Evolutionary conservation across 2,113 vertebrate species (phyloP).

Genomic region (Chaenogobius annularis): DNA sequence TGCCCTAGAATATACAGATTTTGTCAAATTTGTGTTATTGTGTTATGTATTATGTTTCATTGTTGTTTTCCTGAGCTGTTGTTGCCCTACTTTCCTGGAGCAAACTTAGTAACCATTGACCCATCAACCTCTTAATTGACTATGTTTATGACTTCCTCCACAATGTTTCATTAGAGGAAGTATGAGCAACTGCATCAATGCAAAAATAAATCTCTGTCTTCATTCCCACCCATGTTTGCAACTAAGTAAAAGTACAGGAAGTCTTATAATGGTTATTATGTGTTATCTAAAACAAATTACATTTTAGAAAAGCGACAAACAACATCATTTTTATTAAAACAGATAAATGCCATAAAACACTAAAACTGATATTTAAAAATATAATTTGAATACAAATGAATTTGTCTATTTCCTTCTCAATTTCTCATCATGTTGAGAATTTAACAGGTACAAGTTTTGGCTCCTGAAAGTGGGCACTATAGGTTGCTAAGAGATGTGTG

Average conservation of each 20-base stretch:
- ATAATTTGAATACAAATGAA: background rate
- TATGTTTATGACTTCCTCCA: slow-evolving; percentile 21
- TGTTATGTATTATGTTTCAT: no score
- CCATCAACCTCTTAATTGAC: slow-evolving; percentile 25
- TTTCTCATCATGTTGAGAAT: slow-evolving; percentile 11
- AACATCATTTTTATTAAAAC: background rate
- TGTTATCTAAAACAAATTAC: background rate
- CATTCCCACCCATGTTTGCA: slow-evolving; percentile 1
- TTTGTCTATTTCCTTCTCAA: background rate
- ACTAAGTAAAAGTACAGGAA: background rate
- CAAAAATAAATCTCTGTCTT: background rate
- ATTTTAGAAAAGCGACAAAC: background rate
- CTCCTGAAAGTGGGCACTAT: slow-evolving; percentile 37
- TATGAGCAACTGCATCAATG: slow-evolving; percentile 1
- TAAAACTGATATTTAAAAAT: background rate
- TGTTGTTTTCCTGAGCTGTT: background rate
- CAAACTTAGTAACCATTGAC: slow-evolving; percentile 21
- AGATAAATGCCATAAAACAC: background rate
- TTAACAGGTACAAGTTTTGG: slow-evolving; percentile 37
- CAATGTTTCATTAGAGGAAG: slow-evolving; percentile 31
- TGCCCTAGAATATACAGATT: no score
- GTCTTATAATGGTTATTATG: no score
- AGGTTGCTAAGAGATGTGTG: slow-evolving; percentile 62
- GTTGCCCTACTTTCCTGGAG: slow-evolving; percentile 12
- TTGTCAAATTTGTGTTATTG: no score